A percentile compares a stretch with the other conserved stretches of the same genome.
Conservation (phyloP, 2,113 vertebrate genomes). For the Hoplias malabaricus region DNA sequence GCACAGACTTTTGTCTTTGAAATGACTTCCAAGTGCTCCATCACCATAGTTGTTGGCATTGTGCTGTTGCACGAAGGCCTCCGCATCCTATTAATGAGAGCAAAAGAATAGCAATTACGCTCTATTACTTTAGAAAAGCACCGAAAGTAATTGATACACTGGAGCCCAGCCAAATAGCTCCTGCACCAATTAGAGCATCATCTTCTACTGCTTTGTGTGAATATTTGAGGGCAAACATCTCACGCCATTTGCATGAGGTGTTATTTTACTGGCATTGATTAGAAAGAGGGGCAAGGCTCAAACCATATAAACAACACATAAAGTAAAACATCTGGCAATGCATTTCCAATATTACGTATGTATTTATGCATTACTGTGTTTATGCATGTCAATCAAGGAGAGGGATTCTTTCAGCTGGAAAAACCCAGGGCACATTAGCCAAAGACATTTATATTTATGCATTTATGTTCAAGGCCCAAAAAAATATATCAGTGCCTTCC, state of each 20-base stretch:
- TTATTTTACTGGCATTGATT: slow-evolving; percentile 54
- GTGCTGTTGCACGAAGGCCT: slow-evolving; percentile 40
- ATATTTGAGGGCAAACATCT: slow-evolving; percentile 61
- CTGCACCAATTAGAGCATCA: slow-evolving; percentile 54
- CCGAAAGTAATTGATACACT: slow-evolving; percentile 56
- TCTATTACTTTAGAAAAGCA: slow-evolving; percentile 54
- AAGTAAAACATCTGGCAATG: slow-evolving; percentile 56
- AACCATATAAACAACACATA: slow-evolving; percentile 45
- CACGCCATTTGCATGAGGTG: slow-evolving; percentile 55
- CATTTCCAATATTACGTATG: slow-evolving; percentile 53
- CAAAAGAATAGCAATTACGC: slow-evolving; percentile 58
- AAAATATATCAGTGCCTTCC: slow-evolving; percentile 13
- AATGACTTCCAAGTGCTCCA: slow-evolving; percentile 47
- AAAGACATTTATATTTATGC: slow-evolving; percentile 48
- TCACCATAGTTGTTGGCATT: slow-evolving; percentile 43
- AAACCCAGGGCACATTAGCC: slow-evolving; percentile 41
- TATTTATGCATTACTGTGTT: slow-evolving; percentile 60
- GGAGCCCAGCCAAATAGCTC: slow-evolving; percentile 57
- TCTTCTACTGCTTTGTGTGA: slow-evolving; percentile 50
- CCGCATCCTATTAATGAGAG: slow-evolving; percentile 55
- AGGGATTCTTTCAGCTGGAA: slow-evolving; percentile 25
- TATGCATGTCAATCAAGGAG: slow-evolving; percentile 50
- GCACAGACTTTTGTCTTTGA: slow-evolving; percentile 42
- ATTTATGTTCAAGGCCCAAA: slow-evolving; percentile 14
- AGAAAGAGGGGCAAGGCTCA: slow-evolving; percentile 44